A percentile compares a stretch with the other conserved stretches of the same genome.
Conservation (phyloP, 1,140 invertebrate species). For the Anagrus nilaparvatae region DNA sequence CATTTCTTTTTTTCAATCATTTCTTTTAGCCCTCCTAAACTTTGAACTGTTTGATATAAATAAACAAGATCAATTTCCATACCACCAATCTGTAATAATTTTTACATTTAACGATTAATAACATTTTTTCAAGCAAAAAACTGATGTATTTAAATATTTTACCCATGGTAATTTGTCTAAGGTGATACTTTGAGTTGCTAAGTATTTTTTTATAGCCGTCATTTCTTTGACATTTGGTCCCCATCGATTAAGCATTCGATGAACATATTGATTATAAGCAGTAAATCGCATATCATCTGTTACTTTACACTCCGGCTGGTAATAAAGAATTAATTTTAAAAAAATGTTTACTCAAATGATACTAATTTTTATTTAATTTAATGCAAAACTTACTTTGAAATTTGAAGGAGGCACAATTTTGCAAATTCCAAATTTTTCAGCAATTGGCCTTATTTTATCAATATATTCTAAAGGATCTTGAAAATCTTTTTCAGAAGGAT, state of each 20-base stretch:
- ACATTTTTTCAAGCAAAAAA: too few relatives aligned
- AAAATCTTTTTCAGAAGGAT: conserved; percentile 77
- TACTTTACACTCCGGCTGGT: conserved; percentile 74
- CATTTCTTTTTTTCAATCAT: conserved; percentile 87
- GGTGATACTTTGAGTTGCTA: conserved; percentile 66
- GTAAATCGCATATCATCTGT: conserved; percentile 79
- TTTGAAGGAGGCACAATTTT: conserved; percentile 76
- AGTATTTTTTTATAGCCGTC: conserved; percentile 75
- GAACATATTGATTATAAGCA: conserved; percentile 84
- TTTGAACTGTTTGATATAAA: conserved; percentile 76
- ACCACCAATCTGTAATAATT: conserved; percentile 59
- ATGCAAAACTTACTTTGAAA: conserved; percentile 55
- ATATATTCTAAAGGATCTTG: conserved; percentile 86
- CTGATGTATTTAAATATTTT: conserved; percentile 19
- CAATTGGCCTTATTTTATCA: conserved; percentile 66
- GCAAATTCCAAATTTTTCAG: conserved; percentile 79
- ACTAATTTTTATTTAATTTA: background rate
- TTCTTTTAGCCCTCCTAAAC: conserved; percentile 75
- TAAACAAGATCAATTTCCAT: conserved; percentile 84
- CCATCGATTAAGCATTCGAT: conserved; percentile 82
- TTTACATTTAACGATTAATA: conserved; percentile 1
- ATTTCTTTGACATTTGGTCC: conserved; percentile 80
- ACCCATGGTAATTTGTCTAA: conserved; percentile 68
- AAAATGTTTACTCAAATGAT: background rate
- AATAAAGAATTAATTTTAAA: conserved; percentile 21